Base-by-base conservation (phyloP, 2,888 invertebrate species). In the Pachydiplax longipennis region DNA sequence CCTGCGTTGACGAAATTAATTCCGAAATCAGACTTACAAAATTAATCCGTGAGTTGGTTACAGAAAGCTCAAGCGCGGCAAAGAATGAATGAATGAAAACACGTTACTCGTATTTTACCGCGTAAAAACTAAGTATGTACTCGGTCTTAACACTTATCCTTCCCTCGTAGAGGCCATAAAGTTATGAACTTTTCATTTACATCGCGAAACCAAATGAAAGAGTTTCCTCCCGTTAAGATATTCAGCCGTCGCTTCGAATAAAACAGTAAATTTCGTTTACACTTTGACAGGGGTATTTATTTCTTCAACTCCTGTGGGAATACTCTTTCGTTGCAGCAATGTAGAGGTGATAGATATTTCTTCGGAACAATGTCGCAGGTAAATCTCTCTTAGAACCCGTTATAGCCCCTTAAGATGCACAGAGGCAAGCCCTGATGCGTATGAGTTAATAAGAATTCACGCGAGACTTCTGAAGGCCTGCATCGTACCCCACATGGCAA, bases 401-500 rank as follows among this genome's bases (percentile, higher is more conserved):
- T 73, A 73, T 25, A 73, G 31, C 6, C 25, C 25, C 73, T 73
- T 73, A 73, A 73, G 31, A 73, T 73, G 73, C 73, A 31, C 73
- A 12, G 73, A 13, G 3, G 73, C 31, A 18, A 73, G 4, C 15
- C 73, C 31, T 73, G 73, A 73, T 73, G 25, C 31, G 73, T 73
- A 31, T 73, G 73, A 73, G 73, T 73, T 73, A 73, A 73, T 73
- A 73, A 73, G 73, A 73, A 73, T 73, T 73, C 73, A 13, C n/a
- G 73, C 73, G 25, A 31, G 73, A 61, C 87, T 37, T 61, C 37
- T 61, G 87, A 87, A 87, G 58, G 87, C 18, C 58, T 61, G 87
- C 35, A n/a, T 58, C 61, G 87, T 37, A 87, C 61, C 37, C 58
- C 35, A 61, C 87, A 87, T 87, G 31, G 87, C 87, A 87, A 87